These are phyloP conservation scores for Idaea dimidiata DNA, from an alignment of 2,888 invertebrate genomes.

Conservation along the genomic window DNA sequence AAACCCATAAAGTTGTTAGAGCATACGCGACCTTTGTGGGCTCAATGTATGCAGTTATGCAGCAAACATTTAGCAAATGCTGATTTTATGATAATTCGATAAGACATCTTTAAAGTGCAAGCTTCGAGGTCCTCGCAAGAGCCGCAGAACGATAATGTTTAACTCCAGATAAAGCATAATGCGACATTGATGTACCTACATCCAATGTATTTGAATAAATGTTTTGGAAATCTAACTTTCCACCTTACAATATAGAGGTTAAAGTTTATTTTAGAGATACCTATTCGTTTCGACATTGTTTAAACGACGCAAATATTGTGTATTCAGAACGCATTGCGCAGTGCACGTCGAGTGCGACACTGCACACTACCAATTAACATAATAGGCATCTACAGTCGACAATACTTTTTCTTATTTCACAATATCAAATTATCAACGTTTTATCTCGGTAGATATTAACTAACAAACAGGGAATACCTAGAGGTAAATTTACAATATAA, in stretches of 20 bases:
- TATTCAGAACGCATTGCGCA: constrained; percentile 43
- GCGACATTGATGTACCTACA: neutral
- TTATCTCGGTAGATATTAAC: neutral
- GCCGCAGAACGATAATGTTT: neutral
- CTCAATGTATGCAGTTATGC: constrained; percentile 10
- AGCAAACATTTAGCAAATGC: constrained; percentile 19
- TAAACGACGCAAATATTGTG: constrained; percentile 41
- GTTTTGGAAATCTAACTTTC: neutral
- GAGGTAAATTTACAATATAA: no score
- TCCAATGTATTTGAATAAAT: neutral
- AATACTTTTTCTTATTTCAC: constrained; percentile 14
- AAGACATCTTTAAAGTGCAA: constrained; percentile 11
- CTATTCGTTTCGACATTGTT: constrained; percentile 23
- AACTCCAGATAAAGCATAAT: neutral
- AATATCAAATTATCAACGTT: neutral
- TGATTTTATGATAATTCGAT: constrained; percentile 21
- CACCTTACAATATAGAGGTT: constrained; percentile 12
- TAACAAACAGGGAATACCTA: neutral
- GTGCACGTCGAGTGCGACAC: constrained; percentile 27
- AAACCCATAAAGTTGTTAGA: neutral
- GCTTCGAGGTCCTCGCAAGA: neutral
- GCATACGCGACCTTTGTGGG: neutral
- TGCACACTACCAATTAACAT: constrained; percentile 23
- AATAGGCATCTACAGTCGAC: constrained; percentile 24
- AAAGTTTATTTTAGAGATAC: constrained; percentile 13